These are phyloP conservation scores for Germaria angustata DNA, from an alignment of 2,888 invertebrate species.

Conservation along the genomic window DNA sequence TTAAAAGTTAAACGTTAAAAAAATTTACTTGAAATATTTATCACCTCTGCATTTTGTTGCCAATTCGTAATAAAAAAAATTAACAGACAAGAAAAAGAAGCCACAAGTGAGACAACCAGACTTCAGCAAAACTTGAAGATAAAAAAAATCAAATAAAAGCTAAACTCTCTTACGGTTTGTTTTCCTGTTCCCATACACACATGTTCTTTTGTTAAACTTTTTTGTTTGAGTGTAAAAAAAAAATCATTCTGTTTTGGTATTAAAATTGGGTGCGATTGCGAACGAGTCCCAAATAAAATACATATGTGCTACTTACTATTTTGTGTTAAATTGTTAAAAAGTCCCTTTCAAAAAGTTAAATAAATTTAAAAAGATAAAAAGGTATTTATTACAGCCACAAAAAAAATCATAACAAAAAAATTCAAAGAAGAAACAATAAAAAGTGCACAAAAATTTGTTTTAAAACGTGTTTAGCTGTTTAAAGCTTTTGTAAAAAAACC, in stretches of 20 bases:
- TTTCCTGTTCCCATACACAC: background rate
- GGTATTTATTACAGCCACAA: slow-evolving; percentile 8
- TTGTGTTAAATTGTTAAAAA: slow-evolving; percentile 7
- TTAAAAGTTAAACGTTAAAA: background rate
- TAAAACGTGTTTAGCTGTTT: slow-evolving; percentile 59
- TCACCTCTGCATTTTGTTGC: background rate
- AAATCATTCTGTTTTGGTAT: background rate
- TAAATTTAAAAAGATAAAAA: slow-evolving; percentile 16
- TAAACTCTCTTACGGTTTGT: background rate
- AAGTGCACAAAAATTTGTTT: background rate
- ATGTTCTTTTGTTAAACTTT: background rate
- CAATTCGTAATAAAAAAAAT: background rate
- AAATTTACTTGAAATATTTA: background rate
- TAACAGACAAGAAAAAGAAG: background rate
- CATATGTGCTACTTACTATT: background rate
- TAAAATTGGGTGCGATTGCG: slow-evolving; percentile 4
- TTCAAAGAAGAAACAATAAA: slow-evolving; percentile 2
- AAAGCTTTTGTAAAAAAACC: slow-evolving; percentile 18
- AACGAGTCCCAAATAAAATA: slow-evolving; percentile 5
- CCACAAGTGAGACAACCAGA: background rate
- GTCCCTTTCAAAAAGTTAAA: slow-evolving; percentile 8
- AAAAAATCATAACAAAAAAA: background rate
- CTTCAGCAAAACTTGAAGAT: background rate
- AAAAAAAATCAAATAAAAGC: background rate
- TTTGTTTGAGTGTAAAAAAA: background rate